Evolutionary conservation across 2,113 vertebrate genomes (phyloP).

Genomic region (Coryphaenoides rupestris): DNA sequence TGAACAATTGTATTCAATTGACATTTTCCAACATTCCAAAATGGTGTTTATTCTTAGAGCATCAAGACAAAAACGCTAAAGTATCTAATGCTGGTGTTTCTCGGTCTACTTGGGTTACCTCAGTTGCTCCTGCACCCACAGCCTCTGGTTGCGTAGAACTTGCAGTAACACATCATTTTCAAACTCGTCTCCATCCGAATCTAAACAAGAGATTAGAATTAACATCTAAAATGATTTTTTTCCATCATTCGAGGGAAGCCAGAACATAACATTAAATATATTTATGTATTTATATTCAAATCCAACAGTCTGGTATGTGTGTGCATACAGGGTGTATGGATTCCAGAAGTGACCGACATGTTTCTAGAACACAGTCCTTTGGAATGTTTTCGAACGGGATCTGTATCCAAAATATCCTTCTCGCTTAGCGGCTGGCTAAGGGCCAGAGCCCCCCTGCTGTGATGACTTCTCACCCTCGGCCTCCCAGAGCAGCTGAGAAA

Average conservation of each 20-base stretch:
- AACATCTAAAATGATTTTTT: background rate
- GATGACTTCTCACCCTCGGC: constrained; percentile 78
- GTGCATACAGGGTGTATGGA: too few species aligned
- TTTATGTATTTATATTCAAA: background rate
- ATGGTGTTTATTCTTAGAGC: background rate
- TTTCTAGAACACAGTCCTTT: background rate
- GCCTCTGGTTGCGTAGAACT: constrained; percentile 79
- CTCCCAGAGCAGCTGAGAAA: constrained; percentile 75
- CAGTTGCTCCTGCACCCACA: constrained; percentile 71
- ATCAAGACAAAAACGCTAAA: background rate
- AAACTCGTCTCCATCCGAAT: constrained; percentile 85
- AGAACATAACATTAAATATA: background rate
- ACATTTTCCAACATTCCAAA: background rate
- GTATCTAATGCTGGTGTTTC: background rate
- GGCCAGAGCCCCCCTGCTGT: constrained; percentile 10
- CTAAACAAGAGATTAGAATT: constrained; percentile 49
- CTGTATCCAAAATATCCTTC: constrained; percentile 12
- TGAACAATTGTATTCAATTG: background rate
- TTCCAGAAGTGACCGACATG: too few species aligned
- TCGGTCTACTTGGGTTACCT: constrained; percentile 65
- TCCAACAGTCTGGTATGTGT: too few species aligned
- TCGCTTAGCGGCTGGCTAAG: constrained; percentile 20
- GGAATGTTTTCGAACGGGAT: constrained; percentile 9
- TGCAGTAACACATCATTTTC: constrained; percentile 80
- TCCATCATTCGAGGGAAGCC: background rate